These are phyloP conservation scores for Eristalis tenax DNA, from an alignment of 2,888 invertebrate species.

Conservation along the genomic window DNA sequence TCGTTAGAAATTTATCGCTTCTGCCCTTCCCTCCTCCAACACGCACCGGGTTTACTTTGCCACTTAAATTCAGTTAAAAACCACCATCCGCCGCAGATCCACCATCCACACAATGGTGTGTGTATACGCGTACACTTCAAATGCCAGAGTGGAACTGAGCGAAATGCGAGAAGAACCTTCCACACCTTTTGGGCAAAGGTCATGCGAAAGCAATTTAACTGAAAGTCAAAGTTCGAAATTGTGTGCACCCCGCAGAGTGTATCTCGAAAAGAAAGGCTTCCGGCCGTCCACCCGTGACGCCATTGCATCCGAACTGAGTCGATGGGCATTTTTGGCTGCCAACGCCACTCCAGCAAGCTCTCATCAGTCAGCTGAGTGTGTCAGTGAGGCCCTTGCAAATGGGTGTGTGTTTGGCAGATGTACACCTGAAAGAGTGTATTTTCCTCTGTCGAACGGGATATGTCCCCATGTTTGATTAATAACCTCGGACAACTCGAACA, in stretches of 20 bases:
- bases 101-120: background rate
- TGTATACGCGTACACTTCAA: background rate
- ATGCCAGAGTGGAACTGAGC: background rate
- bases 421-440: constrained; percentile 13
- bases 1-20: background rate
- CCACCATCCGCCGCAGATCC: no score
- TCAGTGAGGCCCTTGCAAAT: background rate
- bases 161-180: background rate
- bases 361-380: background rate
- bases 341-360: background rate
- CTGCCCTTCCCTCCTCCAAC: background rate
- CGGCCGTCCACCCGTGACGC: background rate
- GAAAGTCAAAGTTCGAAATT: constrained; percentile 33
- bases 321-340: background rate
- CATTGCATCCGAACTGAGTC: background rate
- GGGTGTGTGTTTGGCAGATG: background rate
- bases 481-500: constrained; percentile 9
- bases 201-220: constrained; percentile 17
- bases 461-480: constrained; percentile 34
- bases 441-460: background rate
- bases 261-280: background rate
- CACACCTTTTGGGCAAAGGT: background rate
- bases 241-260: background rate
- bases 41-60: background rate
- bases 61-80: background rate